A percentile compares a stretch with the other conserved stretches of the same genome.
phyloP scores from a whole-genome alignment of 2,888 invertebrate species.

The Spodoptera picta region DNA sequence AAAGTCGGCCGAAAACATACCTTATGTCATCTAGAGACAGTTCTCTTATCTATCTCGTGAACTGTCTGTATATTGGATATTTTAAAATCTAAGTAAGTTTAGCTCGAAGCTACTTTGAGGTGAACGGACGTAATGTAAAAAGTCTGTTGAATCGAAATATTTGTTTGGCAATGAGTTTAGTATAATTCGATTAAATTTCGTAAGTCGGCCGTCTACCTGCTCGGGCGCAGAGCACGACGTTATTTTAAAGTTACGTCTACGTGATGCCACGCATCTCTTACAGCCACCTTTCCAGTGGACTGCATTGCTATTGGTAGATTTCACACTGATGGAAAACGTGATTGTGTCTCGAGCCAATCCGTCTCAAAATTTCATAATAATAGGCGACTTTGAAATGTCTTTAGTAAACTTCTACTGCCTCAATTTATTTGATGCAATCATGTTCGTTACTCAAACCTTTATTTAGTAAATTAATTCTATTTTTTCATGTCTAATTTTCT shows the following conservation, averaged over 20 bases:
- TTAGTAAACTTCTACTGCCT: conserved; percentile 12
- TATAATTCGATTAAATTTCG: conserved; percentile 80
- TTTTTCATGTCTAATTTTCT: too few relatives aligned
- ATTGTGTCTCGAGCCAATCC: conserved; percentile 76
- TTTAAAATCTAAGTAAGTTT: conserved; percentile 47
- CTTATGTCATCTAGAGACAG: conserved; percentile 57
- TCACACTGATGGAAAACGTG: conserved; percentile 82
- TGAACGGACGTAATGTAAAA: conserved; percentile 65
- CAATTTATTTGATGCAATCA: conserved; percentile 15
- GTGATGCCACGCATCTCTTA: conserved; percentile 80
- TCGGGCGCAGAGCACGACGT: conserved; percentile 67
- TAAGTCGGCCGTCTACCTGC: conserved; percentile 77
- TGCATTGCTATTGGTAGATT: conserved; percentile 76
- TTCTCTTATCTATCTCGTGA: conserved; percentile 61
- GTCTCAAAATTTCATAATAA: conserved; percentile 69
- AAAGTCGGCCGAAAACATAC: conserved; percentile 66
- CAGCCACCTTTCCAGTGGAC: conserved; percentile 77
- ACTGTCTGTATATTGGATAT: conserved; percentile 59
- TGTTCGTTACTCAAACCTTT: conserved; percentile 15
- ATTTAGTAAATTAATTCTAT: not conserved
- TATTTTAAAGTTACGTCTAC: conserved; percentile 77
- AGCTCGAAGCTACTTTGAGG: conserved; percentile 46
- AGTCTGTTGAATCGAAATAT: conserved; percentile 63
- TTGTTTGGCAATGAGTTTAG: conserved; percentile 69
- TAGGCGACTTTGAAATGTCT: conserved; percentile 33